Conservation (phyloP, 2,888 invertebrate genomes). For the Diplazon laetatorius region DNA sequence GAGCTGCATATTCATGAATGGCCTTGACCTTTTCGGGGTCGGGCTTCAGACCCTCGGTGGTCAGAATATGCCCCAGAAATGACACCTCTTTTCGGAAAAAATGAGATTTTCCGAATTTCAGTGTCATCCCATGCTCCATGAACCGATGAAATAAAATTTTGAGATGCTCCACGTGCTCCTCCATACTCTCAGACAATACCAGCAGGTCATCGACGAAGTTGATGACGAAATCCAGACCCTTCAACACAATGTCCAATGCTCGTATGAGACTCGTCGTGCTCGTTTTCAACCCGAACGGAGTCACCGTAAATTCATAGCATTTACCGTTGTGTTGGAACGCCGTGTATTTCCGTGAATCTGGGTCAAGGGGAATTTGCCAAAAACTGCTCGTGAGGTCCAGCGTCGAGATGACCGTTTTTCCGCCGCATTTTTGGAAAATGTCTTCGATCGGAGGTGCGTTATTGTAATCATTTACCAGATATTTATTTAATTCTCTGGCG, state of each 20-base stretch:
- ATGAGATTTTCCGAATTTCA: not conserved
- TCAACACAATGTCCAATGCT: not conserved
- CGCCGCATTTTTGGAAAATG: slow-evolving; percentile 42
- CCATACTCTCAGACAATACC: not conserved
- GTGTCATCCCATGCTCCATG: not conserved
- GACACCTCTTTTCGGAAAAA: not conserved
- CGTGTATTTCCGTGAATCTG: slow-evolving; percentile 46
- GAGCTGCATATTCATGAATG: not conserved
- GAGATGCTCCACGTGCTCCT: not conserved
- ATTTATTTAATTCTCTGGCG: slow-evolving; percentile 39
- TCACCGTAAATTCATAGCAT: slow-evolving; percentile 50
- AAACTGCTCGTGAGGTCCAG: slow-evolving; percentile 65
- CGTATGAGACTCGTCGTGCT: slow-evolving; percentile 1
- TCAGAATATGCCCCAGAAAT: not conserved
- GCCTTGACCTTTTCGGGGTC: not conserved
- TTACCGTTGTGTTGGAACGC: slow-evolving; percentile 48
- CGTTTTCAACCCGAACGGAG: slow-evolving; percentile 50
- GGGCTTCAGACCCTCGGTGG: not conserved
- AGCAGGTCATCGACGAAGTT: slow-evolving; percentile 12
- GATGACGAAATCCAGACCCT: not conserved
- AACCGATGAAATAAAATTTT: not conserved
- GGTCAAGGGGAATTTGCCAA: slow-evolving; percentile 64
- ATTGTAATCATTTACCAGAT: slow-evolving; percentile 39
- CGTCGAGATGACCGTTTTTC: slow-evolving; percentile 34
- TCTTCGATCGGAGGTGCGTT: slow-evolving; percentile 39